Evolutionary conservation across 2,113 vertebrate genomes (phyloP), one percentile per base, ranked within the genome.

Genomic region (Rafetus swinhoei): DNA sequence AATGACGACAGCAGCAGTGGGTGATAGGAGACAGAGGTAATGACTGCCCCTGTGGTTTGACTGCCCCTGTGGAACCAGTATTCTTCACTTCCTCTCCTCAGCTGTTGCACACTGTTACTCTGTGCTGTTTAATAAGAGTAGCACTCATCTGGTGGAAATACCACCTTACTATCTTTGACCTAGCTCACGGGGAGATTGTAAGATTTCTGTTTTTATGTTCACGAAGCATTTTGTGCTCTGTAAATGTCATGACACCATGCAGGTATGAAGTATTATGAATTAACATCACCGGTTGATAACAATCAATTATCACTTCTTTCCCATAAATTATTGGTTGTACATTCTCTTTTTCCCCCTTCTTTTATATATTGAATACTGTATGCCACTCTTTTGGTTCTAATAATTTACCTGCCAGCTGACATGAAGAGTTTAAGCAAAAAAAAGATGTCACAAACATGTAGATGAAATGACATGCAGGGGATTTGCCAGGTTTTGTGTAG

Each of bases 131-230:
- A 4, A 32, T 15, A 18, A n/a, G 24, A 52, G 6, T 57, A 55
- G 39, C 19, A 14, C 50, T 10, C 76, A 55, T 57, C 55, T 0
- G 0, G 9, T 39, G 12, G 57, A 76, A 86, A 9, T 4, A 77
- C 52, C 6, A 50, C 45, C 39, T 77, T 25, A 39, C 18, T 77
- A 50, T 77, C 10, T 50, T 9, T 10, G 32, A 10, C 5, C 27
- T 55, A 9, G 7, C 81, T n/a, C 10, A 55, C 32, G 13, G 22
- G 13, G 22, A 3, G 16, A 0, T 1, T 10, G 7, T 1, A 0
- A 77, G 22, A 4, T 1, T n/a, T 72, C 4, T 74, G 6, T 50
- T 74, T 50, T 74, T 24, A 12, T 65, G 4, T 57, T 79, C 9
- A 12, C 76, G 59, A 13, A 86, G 3, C 9, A 5, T 14, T 62